These are phyloP conservation scores for Montipora sp. DNA, from an alignment of 64 coral and sea anemone species.

Conservation along the genomic window DNA sequence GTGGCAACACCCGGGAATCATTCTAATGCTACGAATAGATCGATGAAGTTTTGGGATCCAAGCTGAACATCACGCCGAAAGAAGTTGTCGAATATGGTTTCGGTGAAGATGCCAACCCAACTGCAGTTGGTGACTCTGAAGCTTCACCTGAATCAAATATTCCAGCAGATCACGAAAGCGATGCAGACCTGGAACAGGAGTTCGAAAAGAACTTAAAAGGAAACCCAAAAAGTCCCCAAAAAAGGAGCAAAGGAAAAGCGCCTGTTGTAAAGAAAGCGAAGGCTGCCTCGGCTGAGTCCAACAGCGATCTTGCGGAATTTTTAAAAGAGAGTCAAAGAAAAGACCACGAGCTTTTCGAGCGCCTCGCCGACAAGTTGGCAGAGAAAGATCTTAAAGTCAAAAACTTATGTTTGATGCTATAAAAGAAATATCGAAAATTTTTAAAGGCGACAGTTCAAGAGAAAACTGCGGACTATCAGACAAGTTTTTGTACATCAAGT, in stretches of 20 bases:
- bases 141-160: constrained; percentile 13
- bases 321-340: constrained; percentile 57
- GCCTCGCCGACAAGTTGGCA: constrained; percentile 35
- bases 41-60: constrained; percentile 62
- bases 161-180: constrained; percentile 22
- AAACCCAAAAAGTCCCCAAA: constrained; percentile 7
- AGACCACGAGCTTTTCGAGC: constrained; percentile 56
- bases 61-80: constrained; percentile 32
- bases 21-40: constrained; percentile 64
- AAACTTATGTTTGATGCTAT: constrained; percentile 55
- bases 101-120: constrained; percentile 29
- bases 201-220: constrained; percentile 31
- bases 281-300: constrained; percentile 1
- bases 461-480: too few species aligned
- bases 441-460: too few species aligned
- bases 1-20: constrained; percentile 54
- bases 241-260: constrained; percentile 40
- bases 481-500: too few species aligned
- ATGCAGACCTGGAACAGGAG: constrained; percentile 55
- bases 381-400: constrained; percentile 63
- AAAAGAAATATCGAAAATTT: background rate
- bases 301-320: constrained; percentile 40
- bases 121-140: constrained; percentile 2
- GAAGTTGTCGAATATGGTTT: constrained; percentile 57
- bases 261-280: constrained; percentile 55